Conservation (phyloP, 2,113 vertebrate genomes). For the Theropithecus gelada region DNA sequence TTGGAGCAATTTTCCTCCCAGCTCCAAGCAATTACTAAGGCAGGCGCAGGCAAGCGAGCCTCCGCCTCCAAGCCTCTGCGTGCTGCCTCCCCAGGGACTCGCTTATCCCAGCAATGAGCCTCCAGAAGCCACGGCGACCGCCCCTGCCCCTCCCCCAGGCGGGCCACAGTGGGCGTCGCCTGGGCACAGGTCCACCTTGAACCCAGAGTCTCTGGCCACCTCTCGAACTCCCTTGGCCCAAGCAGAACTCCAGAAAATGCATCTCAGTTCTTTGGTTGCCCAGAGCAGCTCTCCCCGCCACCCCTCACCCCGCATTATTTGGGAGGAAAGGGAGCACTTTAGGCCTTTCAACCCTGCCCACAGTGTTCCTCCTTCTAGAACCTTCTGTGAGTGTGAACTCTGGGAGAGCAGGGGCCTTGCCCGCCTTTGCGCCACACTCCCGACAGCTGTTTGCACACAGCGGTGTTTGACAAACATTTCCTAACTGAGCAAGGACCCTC, state of each 20-base stretch:
- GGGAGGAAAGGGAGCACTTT: not conserved
- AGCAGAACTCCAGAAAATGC: fast-evolving
- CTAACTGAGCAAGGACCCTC: fast-evolving
- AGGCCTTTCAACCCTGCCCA: not conserved
- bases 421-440: fast-evolving
- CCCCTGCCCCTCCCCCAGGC: not conserved
- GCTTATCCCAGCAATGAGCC: not conserved
- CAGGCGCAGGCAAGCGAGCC: not conserved
- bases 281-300: too few species aligned
- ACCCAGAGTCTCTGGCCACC: not conserved
- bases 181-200: not conserved
- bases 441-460: fast-evolving
- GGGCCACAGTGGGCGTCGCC: not conserved
- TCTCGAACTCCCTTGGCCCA: fast-evolving
- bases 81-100: not conserved
- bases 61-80: too few species aligned
- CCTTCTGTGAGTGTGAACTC: not conserved
- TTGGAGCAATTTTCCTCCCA: not conserved
- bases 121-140: not conserved
- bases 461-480: not conserved
- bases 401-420: not conserved
- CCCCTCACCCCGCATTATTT: too few species aligned
- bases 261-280: too few species aligned
- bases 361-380: not conserved
- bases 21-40: slow-evolving; percentile 28